phyloP scores from a whole-genome alignment of 23 tunicate genomes.

The Ciona savignyi region DNA sequence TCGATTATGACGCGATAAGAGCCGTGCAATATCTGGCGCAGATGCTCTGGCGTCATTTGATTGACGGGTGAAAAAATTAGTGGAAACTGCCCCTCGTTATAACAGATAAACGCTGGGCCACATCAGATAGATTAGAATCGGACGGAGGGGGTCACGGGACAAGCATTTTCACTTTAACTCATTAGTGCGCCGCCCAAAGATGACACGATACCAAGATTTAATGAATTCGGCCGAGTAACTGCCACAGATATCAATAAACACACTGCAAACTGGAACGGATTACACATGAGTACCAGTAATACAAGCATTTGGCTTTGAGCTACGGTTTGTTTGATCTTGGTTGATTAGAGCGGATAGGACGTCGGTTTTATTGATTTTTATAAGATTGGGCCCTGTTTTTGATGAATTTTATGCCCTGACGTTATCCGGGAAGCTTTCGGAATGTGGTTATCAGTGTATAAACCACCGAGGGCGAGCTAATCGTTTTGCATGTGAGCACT shows the following conservation, averaged over 20 bases:
- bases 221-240: background rate
- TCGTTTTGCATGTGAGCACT: background rate
- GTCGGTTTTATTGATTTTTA: background rate
- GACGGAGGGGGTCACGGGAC: background rate
- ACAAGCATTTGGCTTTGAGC: background rate
- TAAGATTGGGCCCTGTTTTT: background rate
- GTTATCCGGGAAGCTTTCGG: background rate
- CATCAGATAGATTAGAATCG: background rate
- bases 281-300: background rate
- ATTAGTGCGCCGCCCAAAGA: background rate
- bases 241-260: background rate
- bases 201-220: background rate
- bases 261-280: background rate
- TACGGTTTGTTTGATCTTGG: background rate
- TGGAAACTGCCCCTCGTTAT: too few species aligned
- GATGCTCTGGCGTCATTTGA: too few species aligned
- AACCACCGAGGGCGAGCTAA: background rate
- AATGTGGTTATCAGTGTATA: background rate
- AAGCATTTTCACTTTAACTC: background rate
- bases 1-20: background rate
- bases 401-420: background rate
- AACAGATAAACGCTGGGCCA: background rate
- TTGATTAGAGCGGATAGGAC: background rate
- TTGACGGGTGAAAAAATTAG: too few species aligned
- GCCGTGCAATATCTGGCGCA: background rate